Evolutionary conservation across 2,888 invertebrate genomes (phyloP), one percentile per base, ranked within the genome.

Genomic region (Melanophora roralis): DNA sequence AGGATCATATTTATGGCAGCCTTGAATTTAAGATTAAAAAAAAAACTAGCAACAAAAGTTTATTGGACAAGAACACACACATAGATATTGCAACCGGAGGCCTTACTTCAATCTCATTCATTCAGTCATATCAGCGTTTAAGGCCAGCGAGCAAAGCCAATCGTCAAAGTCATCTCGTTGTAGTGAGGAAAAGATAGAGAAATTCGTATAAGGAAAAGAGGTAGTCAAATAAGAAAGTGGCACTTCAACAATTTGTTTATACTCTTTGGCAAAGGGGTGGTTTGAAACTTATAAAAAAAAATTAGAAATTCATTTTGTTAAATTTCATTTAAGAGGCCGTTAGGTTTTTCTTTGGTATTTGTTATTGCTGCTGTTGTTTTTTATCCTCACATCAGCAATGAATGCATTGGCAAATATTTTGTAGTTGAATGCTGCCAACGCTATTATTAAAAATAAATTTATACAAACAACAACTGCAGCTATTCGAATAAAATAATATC

Each of bases 401-500:
- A 38, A 71, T 65, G 64, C 68, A 64, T 72, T 69, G 74, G 72
- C 60, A 78, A 59, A 72, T 72, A 57, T 36, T 62, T 65, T 62
- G 43, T 23, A 45, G 64, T 36, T 59, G 53, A 65, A 51, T 59
- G 72, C 64, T 68, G 68, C 76, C 80, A 76, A 80, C 76, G 72
- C 72, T 80, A 47, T 80, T 80, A 80, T 76, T 72, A 80, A 76
- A 80, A 76, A 51, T 67, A 67, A 51, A 59, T 74, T 51, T 49
- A 43, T 43, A 67, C 67, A 74, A 67, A 67, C 59, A 60, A 49
- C 51, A 53, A 45, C 38, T 62, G 55, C 51, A 49, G 32, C 53
- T 34, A 47, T 47, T 23, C 27, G 27, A 27, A n/a, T n/a, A n/a
- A n/a, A n/a, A n/a, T n/a, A 27, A 27, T 27, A 27, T 3, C 27